A percentile compares a stretch with the other conserved stretches of the same genome.
Evolutionary conservation across 2,113 vertebrate species (phyloP).

Genomic region (Phocoena sinus): DNA sequence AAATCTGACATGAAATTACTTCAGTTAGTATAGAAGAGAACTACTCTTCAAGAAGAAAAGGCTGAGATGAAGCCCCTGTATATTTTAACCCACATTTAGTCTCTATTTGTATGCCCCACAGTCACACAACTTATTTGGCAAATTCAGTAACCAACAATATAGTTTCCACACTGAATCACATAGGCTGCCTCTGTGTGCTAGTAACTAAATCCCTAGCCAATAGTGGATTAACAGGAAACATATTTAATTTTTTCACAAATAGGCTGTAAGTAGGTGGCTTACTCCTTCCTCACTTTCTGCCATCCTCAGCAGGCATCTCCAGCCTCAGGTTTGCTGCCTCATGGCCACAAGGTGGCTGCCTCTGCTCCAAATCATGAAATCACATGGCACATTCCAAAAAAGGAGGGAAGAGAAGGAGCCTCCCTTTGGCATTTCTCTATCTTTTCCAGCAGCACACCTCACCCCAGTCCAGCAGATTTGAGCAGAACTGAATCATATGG

Average conservation of each 20-base stretch:
- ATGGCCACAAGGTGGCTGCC: background rate
- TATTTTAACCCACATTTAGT: background rate
- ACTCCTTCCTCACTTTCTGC: background rate
- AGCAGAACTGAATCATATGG: background rate
- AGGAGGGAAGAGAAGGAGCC: background rate
- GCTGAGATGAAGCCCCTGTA: background rate
- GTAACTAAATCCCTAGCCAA: background rate
- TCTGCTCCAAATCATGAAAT: background rate
- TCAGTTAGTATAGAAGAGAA: background rate
- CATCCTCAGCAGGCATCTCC: background rate
- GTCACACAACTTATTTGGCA: background rate
- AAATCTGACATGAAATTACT: conserved; percentile 54
- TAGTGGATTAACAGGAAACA: background rate
- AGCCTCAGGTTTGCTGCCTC: background rate
- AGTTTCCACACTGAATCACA: background rate
- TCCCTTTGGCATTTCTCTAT: background rate
- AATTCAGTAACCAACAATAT: background rate
- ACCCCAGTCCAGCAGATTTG: background rate
- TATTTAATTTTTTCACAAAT: conserved; percentile 7
- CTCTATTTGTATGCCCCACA: background rate
- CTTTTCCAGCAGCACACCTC: background rate
- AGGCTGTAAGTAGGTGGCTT: background rate
- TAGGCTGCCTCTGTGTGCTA: background rate
- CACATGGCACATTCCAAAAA: background rate
- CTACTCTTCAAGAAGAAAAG: conserved; percentile 23